Conservation (phyloP, 2,888 invertebrate genomes). For the Ormyrus nitidulus region DNA sequence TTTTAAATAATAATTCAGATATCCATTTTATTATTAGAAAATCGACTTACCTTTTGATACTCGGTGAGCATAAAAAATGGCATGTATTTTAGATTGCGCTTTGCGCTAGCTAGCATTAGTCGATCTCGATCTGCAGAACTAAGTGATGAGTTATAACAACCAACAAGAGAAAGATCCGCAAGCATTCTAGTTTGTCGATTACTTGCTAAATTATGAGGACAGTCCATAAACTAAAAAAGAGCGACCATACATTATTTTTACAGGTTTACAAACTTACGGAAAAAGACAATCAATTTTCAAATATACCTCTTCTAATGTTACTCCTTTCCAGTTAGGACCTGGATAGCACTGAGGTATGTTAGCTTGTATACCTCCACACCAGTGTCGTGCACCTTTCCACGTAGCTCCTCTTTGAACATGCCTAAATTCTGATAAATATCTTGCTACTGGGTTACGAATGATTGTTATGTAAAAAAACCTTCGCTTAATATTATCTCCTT, state of each 20-base stretch:
- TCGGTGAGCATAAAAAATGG: constrained; percentile 98
- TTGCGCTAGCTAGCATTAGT: constrained; percentile 95
- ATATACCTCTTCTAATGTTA: constrained; percentile 81
- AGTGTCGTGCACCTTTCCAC: constrained; percentile 88
- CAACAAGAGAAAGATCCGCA: constrained; percentile 94
- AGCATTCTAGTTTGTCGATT: constrained; percentile 99
- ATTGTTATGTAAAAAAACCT: constrained; percentile 98
- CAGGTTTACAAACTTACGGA: no score
- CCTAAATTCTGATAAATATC: constrained; percentile 96
- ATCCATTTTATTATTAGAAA: no score
- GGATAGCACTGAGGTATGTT: constrained; percentile 90
- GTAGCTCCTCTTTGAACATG: constrained; percentile 98
- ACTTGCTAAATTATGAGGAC: constrained; percentile 94
- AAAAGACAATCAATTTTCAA: neutral
- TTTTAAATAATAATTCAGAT: no score
- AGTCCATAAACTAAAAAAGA: constrained; percentile 85
- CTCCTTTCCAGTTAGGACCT: constrained; percentile 91
- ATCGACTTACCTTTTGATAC: constrained; percentile 86
- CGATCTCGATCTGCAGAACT: constrained; percentile 85
- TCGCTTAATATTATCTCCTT: constrained; percentile 87
- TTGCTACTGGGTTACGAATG: constrained; percentile 93
- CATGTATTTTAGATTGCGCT: constrained; percentile 95
- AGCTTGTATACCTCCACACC: constrained; percentile 81
- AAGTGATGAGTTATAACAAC: constrained; percentile 94
- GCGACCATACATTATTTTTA: no score